phyloP scores from a whole-genome alignment of 2,113 vertebrate species.

The Agapornis roseicollis region DNA sequence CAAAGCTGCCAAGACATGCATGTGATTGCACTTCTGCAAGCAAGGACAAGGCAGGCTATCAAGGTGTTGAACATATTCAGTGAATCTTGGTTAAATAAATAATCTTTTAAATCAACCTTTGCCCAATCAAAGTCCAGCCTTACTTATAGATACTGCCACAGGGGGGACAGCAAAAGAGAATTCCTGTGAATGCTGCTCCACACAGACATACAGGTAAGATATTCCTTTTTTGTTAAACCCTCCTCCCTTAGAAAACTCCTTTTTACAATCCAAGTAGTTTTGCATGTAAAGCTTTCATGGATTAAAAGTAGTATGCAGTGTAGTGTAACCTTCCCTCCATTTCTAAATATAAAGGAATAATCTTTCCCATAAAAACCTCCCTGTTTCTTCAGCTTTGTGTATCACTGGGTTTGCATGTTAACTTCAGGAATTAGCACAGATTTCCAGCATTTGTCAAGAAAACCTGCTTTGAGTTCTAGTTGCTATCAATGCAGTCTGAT shows the following conservation, averaged over 20 bases:
- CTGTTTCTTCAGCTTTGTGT: neutral
- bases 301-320: neutral
- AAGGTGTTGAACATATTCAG: constrained; percentile 44
- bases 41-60: constrained; percentile 61
- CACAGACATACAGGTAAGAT: constrained; percentile 60
- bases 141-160: constrained; percentile 58
- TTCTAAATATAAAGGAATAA: neutral
- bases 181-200: neutral
- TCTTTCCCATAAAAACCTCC: neutral
- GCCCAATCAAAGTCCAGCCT: constrained; percentile 84
- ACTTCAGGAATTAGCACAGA: neutral
- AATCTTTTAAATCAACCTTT: constrained; percentile 93
- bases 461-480: neutral
- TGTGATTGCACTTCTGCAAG: neutral
- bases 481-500: neutral
- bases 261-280: neutral
- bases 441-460: neutral
- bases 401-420: neutral
- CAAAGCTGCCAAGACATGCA: constrained; percentile 12
- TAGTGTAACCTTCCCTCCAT: neutral
- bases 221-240: neutral
- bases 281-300: neutral
- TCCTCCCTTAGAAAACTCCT: neutral
- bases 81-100: constrained; percentile 88
- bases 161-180: constrained; percentile 33